Percentiles rank a stretch among this genome's conserved stretches.
These are phyloP conservation scores for Pterostichus madidus DNA, from an alignment of 2,888 invertebrate genomes.

Conservation along the genomic window DNA sequence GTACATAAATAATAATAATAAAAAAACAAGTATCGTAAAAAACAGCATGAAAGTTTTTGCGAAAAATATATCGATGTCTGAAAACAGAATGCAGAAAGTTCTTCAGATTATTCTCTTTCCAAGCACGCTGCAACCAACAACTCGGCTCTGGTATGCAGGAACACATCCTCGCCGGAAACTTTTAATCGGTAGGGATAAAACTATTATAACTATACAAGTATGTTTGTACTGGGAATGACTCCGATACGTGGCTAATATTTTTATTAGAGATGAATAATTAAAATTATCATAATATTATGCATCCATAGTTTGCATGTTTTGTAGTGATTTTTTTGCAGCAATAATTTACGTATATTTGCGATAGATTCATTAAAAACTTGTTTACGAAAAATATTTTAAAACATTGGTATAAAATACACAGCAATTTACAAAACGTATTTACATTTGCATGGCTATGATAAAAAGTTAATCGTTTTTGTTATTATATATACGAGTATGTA, in stretches of 20 bases:
- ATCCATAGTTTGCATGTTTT: no score
- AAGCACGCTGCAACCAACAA: constrained; percentile 7
- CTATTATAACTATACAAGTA: constrained; percentile 6
- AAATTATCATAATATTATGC: no score
- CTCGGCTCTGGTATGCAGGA: not conserved
- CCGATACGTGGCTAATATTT: constrained; percentile 5
- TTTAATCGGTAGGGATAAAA: constrained; percentile 26
- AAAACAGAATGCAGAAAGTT: constrained; percentile 32
- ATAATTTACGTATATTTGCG: no score
- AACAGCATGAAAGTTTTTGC: constrained; percentile 33
- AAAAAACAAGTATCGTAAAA: constrained; percentile 6
- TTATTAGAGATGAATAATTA: not conserved
- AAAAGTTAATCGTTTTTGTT: no score
- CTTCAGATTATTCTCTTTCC: constrained; percentile 23
- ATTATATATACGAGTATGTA: no score
- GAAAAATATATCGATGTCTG: constrained; percentile 37
- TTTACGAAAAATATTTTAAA: no score
- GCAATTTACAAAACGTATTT: no score
- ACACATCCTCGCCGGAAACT: not conserved
- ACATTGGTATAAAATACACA: no score
- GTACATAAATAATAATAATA: not conserved
- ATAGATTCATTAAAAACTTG: no score
- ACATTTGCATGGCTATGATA: no score
- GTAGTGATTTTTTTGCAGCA: no score
- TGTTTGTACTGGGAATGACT: constrained; percentile 9